These are phyloP conservation scores for Leptinotarsa rubiginosa DNA, from an alignment of 2,888 invertebrate genomes.

Conservation along the genomic window DNA sequence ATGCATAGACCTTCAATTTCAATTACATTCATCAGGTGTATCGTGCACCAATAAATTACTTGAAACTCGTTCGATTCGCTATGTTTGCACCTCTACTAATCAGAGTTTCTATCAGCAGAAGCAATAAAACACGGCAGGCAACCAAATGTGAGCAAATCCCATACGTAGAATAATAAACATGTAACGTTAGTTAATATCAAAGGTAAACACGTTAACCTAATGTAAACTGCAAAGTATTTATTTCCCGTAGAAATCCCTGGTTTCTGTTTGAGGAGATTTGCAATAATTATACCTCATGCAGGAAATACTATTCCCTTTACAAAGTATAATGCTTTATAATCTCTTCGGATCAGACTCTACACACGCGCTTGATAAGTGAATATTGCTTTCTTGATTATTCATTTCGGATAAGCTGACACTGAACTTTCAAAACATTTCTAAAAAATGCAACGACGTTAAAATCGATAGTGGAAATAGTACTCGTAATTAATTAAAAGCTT, in stretches of 20 bases:
- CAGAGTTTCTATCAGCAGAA: not conserved
- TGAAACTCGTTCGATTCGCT: not conserved
- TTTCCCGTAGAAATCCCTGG: constrained; percentile 31
- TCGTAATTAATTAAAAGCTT: too few species aligned
- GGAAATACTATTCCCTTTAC: constrained; percentile 30
- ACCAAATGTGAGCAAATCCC: constrained; percentile 38
- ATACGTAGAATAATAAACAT: constrained; percentile 43
- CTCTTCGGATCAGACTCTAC: constrained; percentile 18
- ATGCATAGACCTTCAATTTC: not conserved
- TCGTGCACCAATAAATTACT: not conserved
- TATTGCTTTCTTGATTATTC: constrained; percentile 1
- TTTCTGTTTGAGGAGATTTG: constrained; percentile 38
- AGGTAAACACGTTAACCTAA: constrained; percentile 44
- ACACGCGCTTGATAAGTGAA: constrained; percentile 5
- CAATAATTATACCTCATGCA: constrained; percentile 33
- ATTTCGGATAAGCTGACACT: not conserved
- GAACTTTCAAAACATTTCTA: not conserved
- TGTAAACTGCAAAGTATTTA: constrained; percentile 42
- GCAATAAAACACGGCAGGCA: constrained; percentile 8
- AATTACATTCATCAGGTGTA: not conserved
- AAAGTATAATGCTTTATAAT: constrained; percentile 24
- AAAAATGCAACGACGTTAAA: not conserved
- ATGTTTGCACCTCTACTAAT: not conserved
- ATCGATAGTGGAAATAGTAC: not conserved
- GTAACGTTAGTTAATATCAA: constrained; percentile 41